Conservation (phyloP, 1,140 invertebrate species). For the Zaprionus inermis region DNA sequence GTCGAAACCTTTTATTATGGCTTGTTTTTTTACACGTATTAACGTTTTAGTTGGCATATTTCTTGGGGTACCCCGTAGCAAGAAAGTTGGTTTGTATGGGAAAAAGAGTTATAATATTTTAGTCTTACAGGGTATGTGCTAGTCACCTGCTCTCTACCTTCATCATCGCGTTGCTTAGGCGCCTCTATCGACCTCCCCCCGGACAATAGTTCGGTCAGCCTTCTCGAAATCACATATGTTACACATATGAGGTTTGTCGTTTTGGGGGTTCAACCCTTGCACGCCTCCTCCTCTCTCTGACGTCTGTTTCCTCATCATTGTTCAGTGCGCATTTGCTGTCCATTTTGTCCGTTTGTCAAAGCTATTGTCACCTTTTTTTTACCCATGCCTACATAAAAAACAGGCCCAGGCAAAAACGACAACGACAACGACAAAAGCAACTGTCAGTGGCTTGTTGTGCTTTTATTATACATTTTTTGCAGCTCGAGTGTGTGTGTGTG, state of each 20-base stretch:
- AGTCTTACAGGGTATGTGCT: background rate
- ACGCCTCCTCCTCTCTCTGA: background rate
- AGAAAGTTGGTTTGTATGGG: background rate
- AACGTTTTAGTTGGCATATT: background rate
- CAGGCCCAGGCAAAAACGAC: constrained; percentile 19
- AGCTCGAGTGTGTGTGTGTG: background rate
- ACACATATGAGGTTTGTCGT: constrained; percentile 45
- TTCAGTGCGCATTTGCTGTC: constrained; percentile 67
- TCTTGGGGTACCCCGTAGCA: background rate
- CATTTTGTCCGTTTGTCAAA: constrained; percentile 56
- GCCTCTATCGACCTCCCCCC: background rate
- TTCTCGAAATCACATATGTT: constrained; percentile 67
- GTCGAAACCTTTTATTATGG: background rate
- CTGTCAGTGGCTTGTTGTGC: constrained; percentile 78
- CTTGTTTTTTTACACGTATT: background rate
- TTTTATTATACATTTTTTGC: constrained; percentile 63
- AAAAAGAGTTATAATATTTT: background rate
- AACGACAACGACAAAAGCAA: constrained; percentile 57
- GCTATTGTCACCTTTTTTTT: constrained; percentile 73
- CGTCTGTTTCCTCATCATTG: constrained; percentile 24
- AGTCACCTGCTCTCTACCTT: background rate
- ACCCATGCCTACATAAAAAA: constrained; percentile 27
- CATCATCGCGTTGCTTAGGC: constrained; percentile 15
- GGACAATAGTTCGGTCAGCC: constrained; percentile 13
- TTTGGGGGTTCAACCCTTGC: constrained; percentile 19